Conservation (phyloP, 2,113 vertebrate genomes). For the Micronisus gabar region DNA sequence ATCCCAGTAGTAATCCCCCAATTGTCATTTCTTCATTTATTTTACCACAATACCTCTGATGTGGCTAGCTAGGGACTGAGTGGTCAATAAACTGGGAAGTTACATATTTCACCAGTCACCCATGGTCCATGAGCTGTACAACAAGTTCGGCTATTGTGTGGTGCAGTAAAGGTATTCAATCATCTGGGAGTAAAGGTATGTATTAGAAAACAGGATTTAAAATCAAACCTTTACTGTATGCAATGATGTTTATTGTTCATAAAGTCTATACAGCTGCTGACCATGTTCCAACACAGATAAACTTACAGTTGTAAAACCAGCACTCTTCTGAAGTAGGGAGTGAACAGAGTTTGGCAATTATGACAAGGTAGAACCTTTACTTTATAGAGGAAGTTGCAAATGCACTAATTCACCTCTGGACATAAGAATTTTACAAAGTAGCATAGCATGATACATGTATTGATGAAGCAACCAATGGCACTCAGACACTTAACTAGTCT, state of each 20-base stretch:
- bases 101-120: not conserved
- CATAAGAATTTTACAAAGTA: not conserved
- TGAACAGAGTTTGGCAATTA: not conserved
- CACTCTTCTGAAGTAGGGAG: not conserved
- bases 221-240: not conserved
- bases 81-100: not conserved
- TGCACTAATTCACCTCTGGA: not conserved
- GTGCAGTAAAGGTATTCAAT: not conserved
- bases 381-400: not conserved
- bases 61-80: not conserved
- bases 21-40: accelerated
- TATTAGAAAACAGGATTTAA: not conserved
- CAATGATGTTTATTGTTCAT: not conserved
- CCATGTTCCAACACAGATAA: not conserved
- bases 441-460: too few relatives aligned
- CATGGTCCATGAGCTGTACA: not conserved
- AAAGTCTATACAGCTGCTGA: not conserved
- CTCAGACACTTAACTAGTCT: not conserved
- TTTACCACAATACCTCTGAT: not conserved
- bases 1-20: not conserved
- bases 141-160: not conserved
- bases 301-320: not conserved
- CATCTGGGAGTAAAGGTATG: not conserved
- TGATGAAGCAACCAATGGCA: not conserved
- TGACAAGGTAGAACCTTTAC: not conserved